Evolutionary conservation across 1,140 invertebrate species (phyloP).

Genomic region (Scaptodrosophila lebanonensis): DNA sequence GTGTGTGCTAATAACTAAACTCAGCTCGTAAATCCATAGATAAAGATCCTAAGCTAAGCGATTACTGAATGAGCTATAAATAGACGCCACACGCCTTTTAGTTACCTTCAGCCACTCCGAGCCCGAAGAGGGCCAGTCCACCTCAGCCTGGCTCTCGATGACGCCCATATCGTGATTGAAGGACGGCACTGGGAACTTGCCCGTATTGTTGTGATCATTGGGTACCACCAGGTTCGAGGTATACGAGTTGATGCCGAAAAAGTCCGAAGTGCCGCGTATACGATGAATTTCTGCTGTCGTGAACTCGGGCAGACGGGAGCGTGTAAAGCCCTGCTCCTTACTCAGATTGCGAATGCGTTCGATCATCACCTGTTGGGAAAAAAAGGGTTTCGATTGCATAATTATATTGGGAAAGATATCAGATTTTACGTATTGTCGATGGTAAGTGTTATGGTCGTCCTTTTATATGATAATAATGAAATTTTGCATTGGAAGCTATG

Average conservation of each 20-base stretch:
- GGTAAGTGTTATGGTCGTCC: too few species aligned
- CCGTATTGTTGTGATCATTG: conserved; percentile 76
- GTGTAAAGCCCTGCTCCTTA: conserved; percentile 78
- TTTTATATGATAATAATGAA: too few species aligned
- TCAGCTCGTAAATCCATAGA: background rate
- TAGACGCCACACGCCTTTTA: background rate
- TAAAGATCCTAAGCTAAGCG: too few species aligned
- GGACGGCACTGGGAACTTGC: conserved; percentile 77
- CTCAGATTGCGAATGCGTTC: conserved; percentile 79
- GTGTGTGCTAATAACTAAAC: background rate
- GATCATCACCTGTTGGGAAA: conserved; percentile 79
- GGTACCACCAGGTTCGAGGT: conserved; percentile 77
- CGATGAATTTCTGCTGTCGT: conserved; percentile 79
- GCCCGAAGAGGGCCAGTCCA: conserved; percentile 77
- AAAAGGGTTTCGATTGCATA: too few species aligned
- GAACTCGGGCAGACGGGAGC: conserved; percentile 81
- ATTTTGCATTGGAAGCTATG: too few species aligned
- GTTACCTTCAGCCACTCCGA: conserved; percentile 79
- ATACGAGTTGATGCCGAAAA: conserved; percentile 82
- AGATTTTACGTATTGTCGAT: too few species aligned
- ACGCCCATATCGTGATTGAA: conserved; percentile 78
- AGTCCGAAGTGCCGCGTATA: conserved; percentile 81
- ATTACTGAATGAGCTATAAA: too few species aligned
- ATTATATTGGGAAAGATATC: too few species aligned
- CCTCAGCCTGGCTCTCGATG: conserved; percentile 72